phyloP scores from a whole-genome alignment of 2,888 invertebrate genomes.

The Agrenia bidenticulata region DNA sequence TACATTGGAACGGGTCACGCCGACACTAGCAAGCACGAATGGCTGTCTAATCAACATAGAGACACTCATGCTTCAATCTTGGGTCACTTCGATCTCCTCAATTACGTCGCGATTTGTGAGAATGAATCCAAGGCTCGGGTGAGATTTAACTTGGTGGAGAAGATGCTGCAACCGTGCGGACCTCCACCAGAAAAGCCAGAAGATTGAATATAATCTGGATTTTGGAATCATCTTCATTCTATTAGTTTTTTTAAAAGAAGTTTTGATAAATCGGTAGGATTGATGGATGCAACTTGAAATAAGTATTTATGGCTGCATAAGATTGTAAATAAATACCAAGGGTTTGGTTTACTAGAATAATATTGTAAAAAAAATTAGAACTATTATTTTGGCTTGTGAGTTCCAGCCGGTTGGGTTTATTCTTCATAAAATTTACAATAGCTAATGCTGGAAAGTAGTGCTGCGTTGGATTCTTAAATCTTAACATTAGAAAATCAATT shows the following conservation, averaged over 20 bases:
- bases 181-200: constrained; percentile 97
- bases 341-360: too few species aligned
- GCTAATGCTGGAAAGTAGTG: too few species aligned
- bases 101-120: constrained; percentile 91
- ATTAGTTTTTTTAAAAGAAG: neutral
- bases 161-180: constrained; percentile 98
- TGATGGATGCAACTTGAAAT: too few species aligned
- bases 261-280: neutral
- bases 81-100: constrained; percentile 93
- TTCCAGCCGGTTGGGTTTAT: too few species aligned
- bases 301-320: too few species aligned
- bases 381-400: too few species aligned
- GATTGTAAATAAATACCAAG: too few species aligned
- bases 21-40: constrained; percentile 95
- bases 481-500: too few species aligned
- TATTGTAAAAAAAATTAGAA: too few species aligned
- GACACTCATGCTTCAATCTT: constrained; percentile 94
- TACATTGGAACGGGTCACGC: constrained; percentile 99
- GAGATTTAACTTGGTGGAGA: constrained; percentile 93
- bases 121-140: constrained; percentile 96
- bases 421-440: too few species aligned
- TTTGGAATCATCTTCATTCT: too few species aligned
- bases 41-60: constrained; percentile 96
- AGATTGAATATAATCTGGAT: constrained; percentile 65
- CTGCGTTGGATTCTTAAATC: too few species aligned